Base-by-base conservation (phyloP, 1,140 invertebrate species). In the Cephus cinctus region DNA sequence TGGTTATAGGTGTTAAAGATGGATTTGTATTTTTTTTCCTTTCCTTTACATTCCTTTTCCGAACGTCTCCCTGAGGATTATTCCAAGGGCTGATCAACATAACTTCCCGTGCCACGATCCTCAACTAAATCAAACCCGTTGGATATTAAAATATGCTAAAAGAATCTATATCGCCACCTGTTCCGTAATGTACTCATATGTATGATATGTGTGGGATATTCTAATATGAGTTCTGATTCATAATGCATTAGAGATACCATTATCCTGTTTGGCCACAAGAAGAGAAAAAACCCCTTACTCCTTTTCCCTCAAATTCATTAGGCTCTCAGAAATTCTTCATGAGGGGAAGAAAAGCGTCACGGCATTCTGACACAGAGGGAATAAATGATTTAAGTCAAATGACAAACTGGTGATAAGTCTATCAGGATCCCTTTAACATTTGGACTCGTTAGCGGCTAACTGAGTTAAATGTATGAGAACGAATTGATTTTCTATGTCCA, bases 171-270 rank as follows among this genome's bases (percentile, higher is more conserved):
- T 59, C 53, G 25, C 59, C 63, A 65, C 38, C 55, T 63, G 64
- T 51, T 65, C 48, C 55, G 43, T 67, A 69, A 71, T 71, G 54
- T 50, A 65, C 59, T 63, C 58, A 54, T 68, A 62, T 65, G 57
- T 68, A 66, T 63, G 65, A 63, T 18, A 5, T 20, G 5, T 38
- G 53, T 43, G 46, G 48, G 47, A 57, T 61, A 66, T 67, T 67
- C 57, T 65, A 62, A 67, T 61, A 47, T 38, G 51, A 67, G 65
- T 70, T 67, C 54, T 53, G 46, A 66, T 69, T 62, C 61, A 66
- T 70, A 70, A 66, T 69, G 56, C 57, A 66, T 61, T 4, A 16
- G 27, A 16, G 20, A 30, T 18, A 14, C 20, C 8, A 15, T 42
- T 42, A 42, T 14, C 40, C 8, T 22, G 21, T 15, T 9, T 30